Evolutionary conservation across 35 echinoderm and acorn worm genomes (phyloP).

Genomic region (Heliocidaris erythrogramma): DNA sequence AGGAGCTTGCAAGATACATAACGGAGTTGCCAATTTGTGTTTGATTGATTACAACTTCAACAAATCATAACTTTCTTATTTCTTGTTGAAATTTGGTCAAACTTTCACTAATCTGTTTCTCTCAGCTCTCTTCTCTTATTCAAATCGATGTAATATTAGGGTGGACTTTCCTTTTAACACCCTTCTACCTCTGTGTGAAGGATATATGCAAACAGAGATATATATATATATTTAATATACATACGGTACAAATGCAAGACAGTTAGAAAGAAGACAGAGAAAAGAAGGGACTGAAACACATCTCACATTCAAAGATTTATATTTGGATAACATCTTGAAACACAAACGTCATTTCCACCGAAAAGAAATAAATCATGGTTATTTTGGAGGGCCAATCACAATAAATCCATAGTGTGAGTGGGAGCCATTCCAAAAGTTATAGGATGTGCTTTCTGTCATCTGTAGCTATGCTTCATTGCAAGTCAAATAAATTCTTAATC

Average conservation of each 20-base stretch:
- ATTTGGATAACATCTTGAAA: neutral
- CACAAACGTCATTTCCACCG: neutral
- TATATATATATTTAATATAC: too few relatives aligned
- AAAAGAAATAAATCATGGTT: conserved; percentile 9
- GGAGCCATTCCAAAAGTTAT: neutral
- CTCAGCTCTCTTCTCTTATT: too few relatives aligned
- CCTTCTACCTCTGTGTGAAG: too few relatives aligned
- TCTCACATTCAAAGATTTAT: conserved; percentile 1
- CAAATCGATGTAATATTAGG: too few relatives aligned
- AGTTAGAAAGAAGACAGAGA: neutral
- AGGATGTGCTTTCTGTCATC: neutral
- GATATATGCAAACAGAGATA: too few relatives aligned
- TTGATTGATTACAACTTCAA: too few relatives aligned
- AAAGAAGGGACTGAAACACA: neutral
- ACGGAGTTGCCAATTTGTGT: too few relatives aligned
- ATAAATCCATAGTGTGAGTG: neutral
- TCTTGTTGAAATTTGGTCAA: too few relatives aligned
- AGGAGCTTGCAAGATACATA: too few relatives aligned
- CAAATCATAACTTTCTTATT: too few relatives aligned
- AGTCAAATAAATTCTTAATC: conserved; percentile 34
- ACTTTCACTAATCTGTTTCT: too few relatives aligned
- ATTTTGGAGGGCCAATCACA: neutral
- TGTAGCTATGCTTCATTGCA: conserved; percentile 15
- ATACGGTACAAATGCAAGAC: neutral
- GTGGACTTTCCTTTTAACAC: too few relatives aligned